Evolutionary conservation across 2,113 vertebrate genomes (phyloP), one percentile per base, ranked within the genome.

Genomic region (Takifugu flavidus): DNA sequence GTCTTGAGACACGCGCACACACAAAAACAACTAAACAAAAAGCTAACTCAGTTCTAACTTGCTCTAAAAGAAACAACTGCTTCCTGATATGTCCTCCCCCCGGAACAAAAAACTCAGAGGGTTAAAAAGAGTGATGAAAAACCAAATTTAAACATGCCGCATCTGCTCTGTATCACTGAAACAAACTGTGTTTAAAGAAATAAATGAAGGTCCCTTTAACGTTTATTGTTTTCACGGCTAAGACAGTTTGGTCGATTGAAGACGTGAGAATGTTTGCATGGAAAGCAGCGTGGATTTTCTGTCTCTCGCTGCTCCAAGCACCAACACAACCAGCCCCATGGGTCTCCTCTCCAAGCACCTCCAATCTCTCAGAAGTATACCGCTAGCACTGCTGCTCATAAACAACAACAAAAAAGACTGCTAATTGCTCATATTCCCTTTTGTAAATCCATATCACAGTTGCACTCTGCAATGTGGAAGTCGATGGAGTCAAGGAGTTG

Each of bases 61-160:
- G 29, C 28, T 62, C 72, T 84, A 69, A 88, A 84, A 58, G 39
- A 51, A 49, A 56, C 60, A 64, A 54, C 60, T 10, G 26, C 25
- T 27, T 26, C 49, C 47, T 44, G 46, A 39, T 14, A 15, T 44
- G 14, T 66, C 60, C 26, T 54, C 64, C 31, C 66, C 2, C 28
- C 69, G 65, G 28, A 43, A 60, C 15, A 55, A 65, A 89, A 86
- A 88, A 91, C 92, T 93, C 91, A 93, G 92, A 93, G 92, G 92
- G 92, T 93, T 92, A 93, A 94, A 93, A 78, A 27, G n/a, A 75
- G 29, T 34, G 31, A 88, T 42, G 53, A 67, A 68, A 67, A 77
- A 72, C 53, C 64, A 62, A 75, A 85, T 82, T 83, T 80, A 50
- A 54, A 51, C 49, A 45, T 8, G n/a, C 49, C 1, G 4, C 39